Evolutionary conservation across 92 coral and sea anemone genomes (phyloP), one percentile per base, ranked within the genome.

Genomic region (Epizoanthus scotinus): DNA sequence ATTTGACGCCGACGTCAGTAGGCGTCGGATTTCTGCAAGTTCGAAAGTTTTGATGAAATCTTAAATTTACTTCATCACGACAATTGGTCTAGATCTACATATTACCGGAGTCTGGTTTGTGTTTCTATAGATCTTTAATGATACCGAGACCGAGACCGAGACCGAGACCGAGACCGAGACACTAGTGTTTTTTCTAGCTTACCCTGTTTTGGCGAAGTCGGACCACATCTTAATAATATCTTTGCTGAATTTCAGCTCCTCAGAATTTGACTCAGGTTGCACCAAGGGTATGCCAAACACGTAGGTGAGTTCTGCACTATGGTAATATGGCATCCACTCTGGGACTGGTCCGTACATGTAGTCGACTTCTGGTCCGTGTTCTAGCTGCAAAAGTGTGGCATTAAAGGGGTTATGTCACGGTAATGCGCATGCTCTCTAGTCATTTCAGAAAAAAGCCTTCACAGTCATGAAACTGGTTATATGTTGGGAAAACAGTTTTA

Each of bases 121-220:
- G n/a, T n/a, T n/a, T n/a, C n/a, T n/a, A n/a, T n/a, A n/a, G n/a
- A n/a, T n/a, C n/a, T n/a, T n/a, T n/a, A n/a, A n/a, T n/a, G n/a
- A n/a, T n/a, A n/a, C n/a, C n/a, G n/a, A n/a, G n/a, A n/a, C n/a
- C n/a, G n/a, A n/a, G n/a, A n/a, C n/a, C n/a, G n/a, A n/a, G n/a
- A n/a, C n/a, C n/a, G n/a, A n/a, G n/a, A n/a, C n/a, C n/a, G n/a
- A n/a, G n/a, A n/a, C n/a, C n/a, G n/a, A n/a, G n/a, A n/a, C n/a
- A n/a, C n/a, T n/a, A n/a, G n/a, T n/a, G 42, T 36, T 36, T 36
- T 36, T 36, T 36, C 42, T 36, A 2, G 22, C 65, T 60, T 28
- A 60, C 65, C 65, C 65, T 60, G 65, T 60, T 24, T 60, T 60
- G 65, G 65, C 65, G 26, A 60, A 60, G 65, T 60, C 12, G 21